Base-by-base conservation (phyloP, 2,888 invertebrate species). In the Cataglyphis cursor region DNA sequence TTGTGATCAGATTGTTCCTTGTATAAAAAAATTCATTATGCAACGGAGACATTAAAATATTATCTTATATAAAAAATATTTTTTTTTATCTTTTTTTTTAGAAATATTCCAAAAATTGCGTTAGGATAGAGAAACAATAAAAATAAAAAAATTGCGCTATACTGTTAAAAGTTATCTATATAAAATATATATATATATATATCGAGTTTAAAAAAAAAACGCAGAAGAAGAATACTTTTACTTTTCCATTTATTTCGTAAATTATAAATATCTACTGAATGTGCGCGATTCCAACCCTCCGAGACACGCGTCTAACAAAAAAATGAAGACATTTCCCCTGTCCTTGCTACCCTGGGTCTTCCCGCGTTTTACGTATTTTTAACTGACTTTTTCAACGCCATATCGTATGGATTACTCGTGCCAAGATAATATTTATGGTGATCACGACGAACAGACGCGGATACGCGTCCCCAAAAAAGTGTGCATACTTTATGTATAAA, bases 241-340 rank as follows among this genome's bases (percentile, higher is more conserved):
- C n/a, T 38, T 72, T 38, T 24, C 24, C 24, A 24, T 38, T 57
- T 54, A 5, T 74, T 74, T 62, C 3, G 6, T 48, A 15, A n/a
- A 31, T 74, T 59, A n/a, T 73, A 88, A 85, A 86, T 82, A 85
- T 61, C 59, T 68, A 61, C 66, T 84, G 82, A 78, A 78, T 74
- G 75, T 72, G 57, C 28, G 75, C 80, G 84, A 89, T 89, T 85
- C 83, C 81, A 86, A 87, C 76, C 74, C 81, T 87, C 83, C 82
- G 21, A 68, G 88, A 83, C 83, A 82, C 74, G 80, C 70, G 78
- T 73, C 76, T 84, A 57, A 59, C 73, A 81, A 82, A 75, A 86
- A 80, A 74, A 44, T 74, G 9, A 44, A 62, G 44, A 62, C 15
- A 31, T 21, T 21, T 48, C 18, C 48, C 21, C 2, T 15, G 28